Base-by-base conservation (phyloP, 2,888 invertebrate genomes). In the Cloeon dipterum region DNA sequence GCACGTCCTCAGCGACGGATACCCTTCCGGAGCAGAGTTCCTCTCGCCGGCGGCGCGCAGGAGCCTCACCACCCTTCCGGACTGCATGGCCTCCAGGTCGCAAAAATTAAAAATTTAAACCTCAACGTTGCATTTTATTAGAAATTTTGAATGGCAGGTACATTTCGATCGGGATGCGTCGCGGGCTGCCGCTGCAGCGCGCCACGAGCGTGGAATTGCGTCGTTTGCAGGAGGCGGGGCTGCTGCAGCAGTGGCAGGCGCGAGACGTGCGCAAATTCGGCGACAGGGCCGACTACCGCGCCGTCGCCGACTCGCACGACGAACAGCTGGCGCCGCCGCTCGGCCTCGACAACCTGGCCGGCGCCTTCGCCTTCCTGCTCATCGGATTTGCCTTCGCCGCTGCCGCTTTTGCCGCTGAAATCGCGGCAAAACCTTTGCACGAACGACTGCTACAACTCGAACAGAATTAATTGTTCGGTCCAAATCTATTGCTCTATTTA, bases 351-450 rank as follows among this genome's bases (percentile, higher is more conserved):
- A 29, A 29, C 29, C 16, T 29, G 14, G 29, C 29, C 5, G 29
- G 29, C n/a, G 29, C n/a, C 29, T 29, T 29, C 14, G 29, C 29
- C 16, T 29, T 29, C n/a, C n/a, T n/a, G n/a, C n/a, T n/a, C n/a
- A n/a, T n/a, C n/a, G n/a, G n/a, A n/a, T n/a, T n/a, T n/a, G n/a
- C n/a, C n/a, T n/a, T n/a, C n/a, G n/a, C n/a, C n/a, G n/a, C n/a
- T n/a, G n/a, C n/a, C n/a, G n/a, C n/a, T n/a, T n/a, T n/a, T n/a
- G n/a, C n/a, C n/a, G n/a, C n/a, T n/a, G n/a, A n/a, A n/a, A n/a
- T n/a, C n/a, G n/a, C n/a, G n/a, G n/a, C n/a, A n/a, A n/a, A n/a
- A n/a, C n/a, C n/a, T n/a, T n/a, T n/a, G n/a, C n/a, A n/a, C n/a
- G n/a, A n/a, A n/a, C n/a, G n/a, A n/a, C n/a, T n/a, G n/a, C n/a